Evolutionary conservation across 2,888 invertebrate species (phyloP).

Genomic region (Rutpela maculata): DNA sequence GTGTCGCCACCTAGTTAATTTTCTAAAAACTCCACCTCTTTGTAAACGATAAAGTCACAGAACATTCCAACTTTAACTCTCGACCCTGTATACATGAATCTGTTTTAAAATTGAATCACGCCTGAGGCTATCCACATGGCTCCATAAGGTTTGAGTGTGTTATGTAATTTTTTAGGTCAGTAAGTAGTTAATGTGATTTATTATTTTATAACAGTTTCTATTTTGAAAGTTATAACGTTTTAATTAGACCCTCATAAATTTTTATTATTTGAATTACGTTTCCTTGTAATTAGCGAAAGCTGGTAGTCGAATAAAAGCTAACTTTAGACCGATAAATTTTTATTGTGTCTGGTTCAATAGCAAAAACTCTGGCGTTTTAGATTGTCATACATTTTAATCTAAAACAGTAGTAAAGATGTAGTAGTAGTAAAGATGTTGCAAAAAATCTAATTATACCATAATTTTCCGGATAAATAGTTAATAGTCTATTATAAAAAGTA

Average conservation of each 20-base stretch:
- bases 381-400: no score
- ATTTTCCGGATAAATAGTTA: no score
- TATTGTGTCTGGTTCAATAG: not conserved
- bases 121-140: not conserved
- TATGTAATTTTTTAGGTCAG: not conserved
- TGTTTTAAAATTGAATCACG: no score
- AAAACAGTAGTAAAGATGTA: no score
- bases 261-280: not conserved
- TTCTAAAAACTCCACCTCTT: no score
- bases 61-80: no score
- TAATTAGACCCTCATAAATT: constrained; percentile 3
- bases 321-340: constrained; percentile 2
- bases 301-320: not conserved
- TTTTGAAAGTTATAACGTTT: constrained; percentile 4
- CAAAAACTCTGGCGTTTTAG: not conserved
- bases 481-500: no score
- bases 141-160: not conserved
- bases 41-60: no score
- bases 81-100: no score
- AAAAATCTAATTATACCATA: no score
- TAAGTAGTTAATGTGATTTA: constrained; percentile 1
- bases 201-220: not conserved
- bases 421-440: no score
- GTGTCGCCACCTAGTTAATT: no score
- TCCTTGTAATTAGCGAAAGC: not conserved